Percentiles rank a stretch among this genome's conserved stretches.
Conservation (phyloP, 2,888 invertebrate genomes). For the Blastobasis adustella region DNA sequence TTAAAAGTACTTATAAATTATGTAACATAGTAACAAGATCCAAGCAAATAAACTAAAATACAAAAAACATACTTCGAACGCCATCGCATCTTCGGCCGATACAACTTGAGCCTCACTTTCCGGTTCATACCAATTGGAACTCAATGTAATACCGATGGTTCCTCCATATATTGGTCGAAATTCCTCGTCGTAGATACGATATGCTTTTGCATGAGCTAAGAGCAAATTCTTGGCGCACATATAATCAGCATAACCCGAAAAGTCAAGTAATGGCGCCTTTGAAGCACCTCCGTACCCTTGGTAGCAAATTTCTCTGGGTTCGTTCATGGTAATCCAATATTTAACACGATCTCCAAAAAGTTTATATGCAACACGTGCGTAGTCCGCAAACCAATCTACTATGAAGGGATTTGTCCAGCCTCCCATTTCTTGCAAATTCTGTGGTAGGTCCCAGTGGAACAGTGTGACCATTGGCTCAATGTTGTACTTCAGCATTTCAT, state of each 20-base stretch:
- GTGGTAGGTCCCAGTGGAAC: conserved; percentile 59
- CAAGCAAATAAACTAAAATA: too few relatives aligned
- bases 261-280: conserved; percentile 33
- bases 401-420: conserved; percentile 56
- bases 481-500: conserved; percentile 65
- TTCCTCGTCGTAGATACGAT: conserved; percentile 39
- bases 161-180: conserved; percentile 40
- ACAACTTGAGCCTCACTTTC: conserved; percentile 46
- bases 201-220: conserved; percentile 66
- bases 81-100: conserved; percentile 43
- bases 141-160: conserved; percentile 58
- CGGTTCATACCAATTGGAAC: conserved; percentile 66
- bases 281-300: conserved; percentile 46
- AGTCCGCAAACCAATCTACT: conserved; percentile 50
- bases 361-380: conserved; percentile 43
- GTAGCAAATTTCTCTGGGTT: conserved; percentile 46
- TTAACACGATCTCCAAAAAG: conserved; percentile 57
- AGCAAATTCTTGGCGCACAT: conserved; percentile 57
- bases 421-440: conserved; percentile 54
- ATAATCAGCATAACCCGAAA: conserved; percentile 53
- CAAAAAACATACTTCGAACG: background rate
- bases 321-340: conserved; percentile 74
- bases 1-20: too few relatives aligned
- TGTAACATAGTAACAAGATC: too few relatives aligned
- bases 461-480: conserved; percentile 72